Evolutionary conservation across 1,140 invertebrate genomes (phyloP).

Genomic region (Druon quercuslanigerum): DNA sequence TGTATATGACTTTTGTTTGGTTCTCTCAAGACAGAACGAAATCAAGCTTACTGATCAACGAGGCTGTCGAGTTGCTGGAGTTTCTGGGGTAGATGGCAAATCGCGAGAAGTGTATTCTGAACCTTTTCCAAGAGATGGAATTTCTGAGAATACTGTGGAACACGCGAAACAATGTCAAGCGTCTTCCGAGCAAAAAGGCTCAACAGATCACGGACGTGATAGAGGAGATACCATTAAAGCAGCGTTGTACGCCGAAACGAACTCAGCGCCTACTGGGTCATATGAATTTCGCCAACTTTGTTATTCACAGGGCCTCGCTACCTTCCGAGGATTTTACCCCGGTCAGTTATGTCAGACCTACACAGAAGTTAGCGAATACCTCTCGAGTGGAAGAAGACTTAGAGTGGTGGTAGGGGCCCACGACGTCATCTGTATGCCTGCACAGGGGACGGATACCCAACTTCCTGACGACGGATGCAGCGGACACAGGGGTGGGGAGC

Average conservation of each 20-base stretch:
- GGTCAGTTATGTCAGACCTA: neutral
- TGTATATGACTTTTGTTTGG: conserved; percentile 55
- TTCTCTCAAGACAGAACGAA: too few species aligned
- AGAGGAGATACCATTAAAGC: conserved; percentile 38
- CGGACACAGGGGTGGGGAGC: too few species aligned
- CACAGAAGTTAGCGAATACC: too few species aligned
- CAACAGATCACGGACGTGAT: neutral
- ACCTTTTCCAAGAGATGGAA: neutral
- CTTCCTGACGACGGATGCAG: too few species aligned
- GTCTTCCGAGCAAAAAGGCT: neutral
- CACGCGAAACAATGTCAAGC: neutral
- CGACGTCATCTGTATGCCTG: too few species aligned
- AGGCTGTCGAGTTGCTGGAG: too few species aligned
- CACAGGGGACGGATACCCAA: too few species aligned
- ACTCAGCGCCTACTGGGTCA: neutral
- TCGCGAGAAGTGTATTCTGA: neutral
- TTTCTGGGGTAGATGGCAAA: conserved; percentile 43
- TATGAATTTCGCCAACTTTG: neutral
- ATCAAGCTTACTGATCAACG: too few species aligned
- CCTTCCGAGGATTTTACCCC: neutral
- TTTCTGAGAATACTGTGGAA: neutral
- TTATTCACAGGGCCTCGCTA: neutral
- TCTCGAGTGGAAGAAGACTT: too few species aligned
- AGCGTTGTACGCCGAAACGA: neutral
- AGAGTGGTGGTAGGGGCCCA: too few species aligned